Evolutionary conservation across 2,888 invertebrate species (phyloP).

Genomic region (Noctua pronuba): DNA sequence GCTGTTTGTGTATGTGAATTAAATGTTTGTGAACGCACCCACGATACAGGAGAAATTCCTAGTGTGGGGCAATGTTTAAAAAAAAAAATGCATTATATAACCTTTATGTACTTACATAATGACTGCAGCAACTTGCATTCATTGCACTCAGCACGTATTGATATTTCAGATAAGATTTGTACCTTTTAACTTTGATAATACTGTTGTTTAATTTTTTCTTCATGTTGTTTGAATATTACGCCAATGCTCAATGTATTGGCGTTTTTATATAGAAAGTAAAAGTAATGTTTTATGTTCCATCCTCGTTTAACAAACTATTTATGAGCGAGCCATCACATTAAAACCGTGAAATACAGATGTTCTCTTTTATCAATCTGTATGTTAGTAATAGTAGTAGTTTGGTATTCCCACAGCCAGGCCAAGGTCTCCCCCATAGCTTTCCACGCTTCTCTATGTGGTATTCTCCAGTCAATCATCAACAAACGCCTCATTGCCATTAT

Average conservation of each 20-base stretch:
- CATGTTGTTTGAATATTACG: neutral
- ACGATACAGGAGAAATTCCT: too few species aligned
- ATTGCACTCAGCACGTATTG: neutral
- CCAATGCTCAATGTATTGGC: too few species aligned
- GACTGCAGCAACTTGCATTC: conserved; percentile 3
- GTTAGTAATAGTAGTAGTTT: too few species aligned
- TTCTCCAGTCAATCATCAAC: neutral
- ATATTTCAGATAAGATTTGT: neutral
- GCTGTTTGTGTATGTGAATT: too few species aligned
- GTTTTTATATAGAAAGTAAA: too few species aligned
- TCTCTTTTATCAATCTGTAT: neutral
- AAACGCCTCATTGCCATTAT: neutral
- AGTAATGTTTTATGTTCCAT: too few species aligned
- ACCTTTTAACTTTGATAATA: neutral
- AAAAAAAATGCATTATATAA: neutral
- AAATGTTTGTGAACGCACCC: too few species aligned
- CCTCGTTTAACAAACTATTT: neutral
- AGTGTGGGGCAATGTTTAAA: too few species aligned
- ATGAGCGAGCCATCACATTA: neutral
- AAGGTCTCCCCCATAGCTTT: neutral
- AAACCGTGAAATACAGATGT: neutral
- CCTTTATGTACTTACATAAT: neutral
- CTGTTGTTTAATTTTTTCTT: neutral
- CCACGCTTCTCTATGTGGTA: neutral
- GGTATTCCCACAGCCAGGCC: neutral